Conservation (phyloP, 2,113 vertebrate species). For the Mormyrus lacerda region DNA sequence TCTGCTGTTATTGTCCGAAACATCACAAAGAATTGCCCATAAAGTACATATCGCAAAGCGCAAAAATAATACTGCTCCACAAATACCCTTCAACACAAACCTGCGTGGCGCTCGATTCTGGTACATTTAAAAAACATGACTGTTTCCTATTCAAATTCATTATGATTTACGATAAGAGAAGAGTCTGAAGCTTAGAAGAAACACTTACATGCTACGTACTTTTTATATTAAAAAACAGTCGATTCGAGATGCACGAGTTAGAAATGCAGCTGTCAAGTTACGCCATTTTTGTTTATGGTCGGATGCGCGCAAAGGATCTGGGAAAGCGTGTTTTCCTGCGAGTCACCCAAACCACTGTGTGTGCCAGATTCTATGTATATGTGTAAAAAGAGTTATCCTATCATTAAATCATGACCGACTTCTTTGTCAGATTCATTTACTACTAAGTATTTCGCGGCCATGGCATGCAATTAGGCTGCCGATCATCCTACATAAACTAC, state of each 20-base stretch:
- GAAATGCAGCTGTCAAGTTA: background rate
- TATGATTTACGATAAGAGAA: background rate
- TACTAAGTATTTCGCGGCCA: background rate
- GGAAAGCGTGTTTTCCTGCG: conserved; percentile 1
- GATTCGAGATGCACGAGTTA: background rate
- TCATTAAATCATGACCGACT: background rate
- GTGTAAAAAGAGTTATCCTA: background rate
- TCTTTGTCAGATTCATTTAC: background rate
- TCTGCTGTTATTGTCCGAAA: background rate
- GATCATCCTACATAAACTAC: background rate
- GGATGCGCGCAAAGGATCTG: background rate
- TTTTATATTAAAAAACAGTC: background rate
- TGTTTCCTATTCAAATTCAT: background rate
- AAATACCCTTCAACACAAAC: background rate
- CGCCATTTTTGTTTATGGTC: conserved; percentile 3
- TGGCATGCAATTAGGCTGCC: background rate
- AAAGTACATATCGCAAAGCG: background rate
- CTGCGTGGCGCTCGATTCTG: background rate
- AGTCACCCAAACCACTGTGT: background rate
- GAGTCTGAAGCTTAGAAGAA: background rate
- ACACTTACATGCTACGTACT: background rate
- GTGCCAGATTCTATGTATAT: background rate
- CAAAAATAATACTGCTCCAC: background rate
- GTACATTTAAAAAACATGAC: background rate
- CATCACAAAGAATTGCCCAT: background rate